Conservation (phyloP, 2,888 invertebrate genomes). For the Heteromyza rotundicornis region DNA sequence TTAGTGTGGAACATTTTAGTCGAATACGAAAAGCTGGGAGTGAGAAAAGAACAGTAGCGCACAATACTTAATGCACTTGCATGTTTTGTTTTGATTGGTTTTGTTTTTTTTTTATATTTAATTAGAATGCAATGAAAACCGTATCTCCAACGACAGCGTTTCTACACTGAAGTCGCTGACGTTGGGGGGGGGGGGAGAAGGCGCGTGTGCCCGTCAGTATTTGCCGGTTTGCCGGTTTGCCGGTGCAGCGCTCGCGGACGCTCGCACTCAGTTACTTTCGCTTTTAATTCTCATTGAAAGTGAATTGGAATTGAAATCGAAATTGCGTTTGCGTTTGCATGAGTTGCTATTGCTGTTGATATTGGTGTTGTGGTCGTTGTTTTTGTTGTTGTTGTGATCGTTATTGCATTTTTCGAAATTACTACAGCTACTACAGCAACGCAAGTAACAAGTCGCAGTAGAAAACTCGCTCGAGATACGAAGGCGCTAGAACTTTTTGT, state of each 20-base stretch:
- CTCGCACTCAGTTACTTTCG: conserved; percentile 18
- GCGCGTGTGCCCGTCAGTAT: background rate
- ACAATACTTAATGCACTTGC: background rate
- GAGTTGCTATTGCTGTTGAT: conserved; percentile 12
- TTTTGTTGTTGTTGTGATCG: conserved; percentile 7
- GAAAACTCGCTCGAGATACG: background rate
- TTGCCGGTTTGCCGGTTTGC: background rate
- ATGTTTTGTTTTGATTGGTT: too few species aligned
- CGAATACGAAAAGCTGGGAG: background rate
- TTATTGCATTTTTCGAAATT: conserved; percentile 38
- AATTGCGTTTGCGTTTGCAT: background rate
- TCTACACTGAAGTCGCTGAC: too few species aligned
- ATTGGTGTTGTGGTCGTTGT: background rate
- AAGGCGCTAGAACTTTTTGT: conserved; percentile 1
- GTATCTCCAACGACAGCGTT: background rate
- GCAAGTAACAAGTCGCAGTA: background rate
- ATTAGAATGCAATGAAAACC: conserved; percentile 3
- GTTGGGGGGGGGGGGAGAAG: background rate
- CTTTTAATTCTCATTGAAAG: conserved; percentile 21
- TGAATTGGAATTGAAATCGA: conserved; percentile 20
- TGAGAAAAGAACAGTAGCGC: background rate
- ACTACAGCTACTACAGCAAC: too few species aligned
- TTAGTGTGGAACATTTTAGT: too few species aligned
- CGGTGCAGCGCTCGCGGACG: background rate
- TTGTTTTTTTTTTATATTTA: conserved; percentile 3